Percentiles rank a stretch among this genome's conserved stretches.
These are phyloP conservation scores for Balanococcus diminutus DNA, from an alignment of 2,888 invertebrate species.

Conservation along the genomic window DNA sequence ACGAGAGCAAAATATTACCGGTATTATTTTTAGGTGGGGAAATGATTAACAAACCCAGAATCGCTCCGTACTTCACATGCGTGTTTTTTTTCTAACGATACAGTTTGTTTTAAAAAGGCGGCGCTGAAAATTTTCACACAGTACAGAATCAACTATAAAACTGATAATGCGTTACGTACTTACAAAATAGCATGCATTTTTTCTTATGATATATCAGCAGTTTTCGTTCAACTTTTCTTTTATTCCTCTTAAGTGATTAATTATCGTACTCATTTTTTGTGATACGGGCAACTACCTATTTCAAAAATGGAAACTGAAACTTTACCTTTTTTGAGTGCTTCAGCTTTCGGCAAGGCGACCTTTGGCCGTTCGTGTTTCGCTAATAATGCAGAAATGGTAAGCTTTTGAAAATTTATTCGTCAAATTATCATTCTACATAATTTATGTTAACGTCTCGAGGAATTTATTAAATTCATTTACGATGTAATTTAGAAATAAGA, in stretches of 20 bases:
- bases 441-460: neutral
- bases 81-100: constrained; percentile 38
- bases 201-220: neutral
- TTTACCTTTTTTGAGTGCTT: constrained; percentile 26
- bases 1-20: constrained; percentile 34
- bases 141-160: constrained; percentile 23
- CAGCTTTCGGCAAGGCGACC: constrained; percentile 15
- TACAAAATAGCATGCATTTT: neutral
- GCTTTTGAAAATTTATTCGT: neutral
- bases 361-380: neutral
- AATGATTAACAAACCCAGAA: constrained; percentile 31
- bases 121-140: constrained; percentile 44
- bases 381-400: constrained; percentile 27
- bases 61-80: constrained; percentile 45
- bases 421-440: too few relatives aligned
- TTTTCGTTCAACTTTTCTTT: neutral
- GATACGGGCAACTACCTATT: too few relatives aligned
- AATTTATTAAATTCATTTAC: neutral
- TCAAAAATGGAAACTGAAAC: constrained; percentile 47
- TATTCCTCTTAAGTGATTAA: neutral
- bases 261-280: neutral
- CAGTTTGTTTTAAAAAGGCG: constrained; percentile 49
- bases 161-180: constrained; percentile 47
- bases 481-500: constrained; percentile 12
- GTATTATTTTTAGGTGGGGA: constrained; percentile 27